These are phyloP conservation scores for Pristionchus maxplancki DNA, from an alignment of 2,888 invertebrate species.

Conservation along the genomic window DNA sequence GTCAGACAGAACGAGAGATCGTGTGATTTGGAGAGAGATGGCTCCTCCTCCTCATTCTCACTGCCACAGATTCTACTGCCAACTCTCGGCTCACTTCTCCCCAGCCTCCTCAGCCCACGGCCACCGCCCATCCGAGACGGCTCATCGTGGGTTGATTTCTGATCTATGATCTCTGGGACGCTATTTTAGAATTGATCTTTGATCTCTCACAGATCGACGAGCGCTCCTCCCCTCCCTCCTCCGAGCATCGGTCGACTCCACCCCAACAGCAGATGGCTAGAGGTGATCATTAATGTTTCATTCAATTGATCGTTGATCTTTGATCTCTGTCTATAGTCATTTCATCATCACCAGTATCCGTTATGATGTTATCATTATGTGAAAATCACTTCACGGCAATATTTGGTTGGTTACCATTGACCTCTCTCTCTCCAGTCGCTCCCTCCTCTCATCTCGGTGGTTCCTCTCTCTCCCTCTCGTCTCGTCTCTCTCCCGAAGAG, in stretches of 20 bases:
- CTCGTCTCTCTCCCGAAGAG: conserved; percentile 50
- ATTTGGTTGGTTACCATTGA: neutral
- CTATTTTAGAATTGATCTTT: neutral
- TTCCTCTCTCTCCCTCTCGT: conserved; percentile 36
- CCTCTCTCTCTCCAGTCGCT: neutral
- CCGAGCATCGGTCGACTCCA: conserved; percentile 11
- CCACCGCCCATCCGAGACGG: conserved; percentile 9
- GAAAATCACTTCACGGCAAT: neutral
- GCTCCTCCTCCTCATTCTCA: neutral
- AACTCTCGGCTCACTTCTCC: conserved; percentile 34
- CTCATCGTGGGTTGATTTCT: conserved; percentile 20
- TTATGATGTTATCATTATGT: neutral
- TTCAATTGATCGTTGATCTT: too few species aligned
- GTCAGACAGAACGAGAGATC: neutral
- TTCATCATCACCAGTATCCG: too few species aligned
- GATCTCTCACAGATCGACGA: conserved; percentile 39
- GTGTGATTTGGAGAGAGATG: neutral
- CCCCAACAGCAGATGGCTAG: neutral
- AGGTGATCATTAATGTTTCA: too few species aligned
- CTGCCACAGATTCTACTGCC: neutral
- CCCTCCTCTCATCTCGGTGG: neutral
- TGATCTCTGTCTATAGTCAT: neutral
- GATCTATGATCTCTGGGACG: neutral
- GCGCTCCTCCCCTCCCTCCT: conserved; percentile 16
- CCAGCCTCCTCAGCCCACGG: neutral